phyloP scores from a whole-genome alignment of 2,113 vertebrate species.

The Anthoscopus minutus region DNA sequence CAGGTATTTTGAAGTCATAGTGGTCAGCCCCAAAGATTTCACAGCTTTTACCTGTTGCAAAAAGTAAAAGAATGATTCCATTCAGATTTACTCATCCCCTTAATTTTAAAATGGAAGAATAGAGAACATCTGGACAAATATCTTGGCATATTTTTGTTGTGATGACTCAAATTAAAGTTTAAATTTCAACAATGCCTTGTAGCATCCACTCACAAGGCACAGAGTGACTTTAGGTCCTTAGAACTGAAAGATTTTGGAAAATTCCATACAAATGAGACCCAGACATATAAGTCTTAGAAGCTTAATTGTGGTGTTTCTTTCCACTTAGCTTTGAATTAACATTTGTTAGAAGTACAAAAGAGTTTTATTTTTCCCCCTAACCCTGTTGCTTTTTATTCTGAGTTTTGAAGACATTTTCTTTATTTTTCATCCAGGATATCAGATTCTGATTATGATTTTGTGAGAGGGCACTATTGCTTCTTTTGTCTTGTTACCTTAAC shows the following conservation, averaged over 20 bases:
- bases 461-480: background rate
- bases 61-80: background rate
- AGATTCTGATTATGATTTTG: background rate
- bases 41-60: background rate
- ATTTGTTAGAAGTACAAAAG: constrained; percentile 42
- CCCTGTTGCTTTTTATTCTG: background rate
- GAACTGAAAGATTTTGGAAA: constrained; percentile 8
- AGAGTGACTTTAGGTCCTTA: background rate
- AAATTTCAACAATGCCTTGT: background rate
- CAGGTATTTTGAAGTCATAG: background rate
- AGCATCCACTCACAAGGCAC: background rate
- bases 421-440: background rate
- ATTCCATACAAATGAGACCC: constrained; percentile 29
- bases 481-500: background rate
- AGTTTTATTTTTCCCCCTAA: background rate
- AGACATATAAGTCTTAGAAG: background rate
- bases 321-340: constrained; percentile 40
- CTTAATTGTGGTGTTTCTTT: constrained; percentile 24
- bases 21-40: background rate
- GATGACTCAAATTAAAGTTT: background rate
- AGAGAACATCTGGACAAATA: background rate
- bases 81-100: background rate
- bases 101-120: background rate
- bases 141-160: background rate
- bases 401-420: background rate